Base-by-base conservation (phyloP, 1,140 invertebrate species). In the Samia ricini region DNA sequence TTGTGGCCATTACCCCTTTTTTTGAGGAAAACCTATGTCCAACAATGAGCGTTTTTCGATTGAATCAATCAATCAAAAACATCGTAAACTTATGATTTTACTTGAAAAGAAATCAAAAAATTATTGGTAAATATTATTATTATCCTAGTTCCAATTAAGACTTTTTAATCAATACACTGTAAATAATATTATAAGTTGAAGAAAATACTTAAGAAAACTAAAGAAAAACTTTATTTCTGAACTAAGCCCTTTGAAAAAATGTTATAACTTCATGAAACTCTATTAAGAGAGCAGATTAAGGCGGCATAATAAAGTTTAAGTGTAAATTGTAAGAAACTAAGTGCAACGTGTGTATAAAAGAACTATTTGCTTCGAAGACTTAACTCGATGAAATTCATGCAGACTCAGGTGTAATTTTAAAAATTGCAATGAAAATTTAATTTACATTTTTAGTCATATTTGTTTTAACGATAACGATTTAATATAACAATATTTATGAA, bases 241-340 rank as follows among this genome's bases (percentile, higher is more conserved):
- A 42, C 33, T 42, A 42, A 42, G 33, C 33, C 33, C 10, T 42
- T 15, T 4, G 50, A 51, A 2, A 51, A 51, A 51, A 20, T 20
- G 22, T 51, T 21, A 51, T 51, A 51, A 51, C 19, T 21, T 21
- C 18, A 51, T 51, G 50, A 51, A 51, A 51, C 22, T 51, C 50
- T 66, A 66, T 66, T 66, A 66, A 52, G 64, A 33, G 54, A 21
- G 56, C 49, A 66, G 64, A 66, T 66, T 66, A 66, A 61, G 52
- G 51, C 49, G 18, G 56, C 60, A 51, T 61, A 66, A 62, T 66
- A 56, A 66, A 66, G 64, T 66, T 66, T 66, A 33, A 36, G 60
- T 66, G 60, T 66, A 66, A 66, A 66, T 66, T 66, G 29, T 66
- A 52, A 62, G 59, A 51, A 61, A 57, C 56, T 36, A 22, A 66